Base-by-base conservation (phyloP, 2,888 invertebrate genomes). In the Hirtodrosophila cameraria region DNA sequence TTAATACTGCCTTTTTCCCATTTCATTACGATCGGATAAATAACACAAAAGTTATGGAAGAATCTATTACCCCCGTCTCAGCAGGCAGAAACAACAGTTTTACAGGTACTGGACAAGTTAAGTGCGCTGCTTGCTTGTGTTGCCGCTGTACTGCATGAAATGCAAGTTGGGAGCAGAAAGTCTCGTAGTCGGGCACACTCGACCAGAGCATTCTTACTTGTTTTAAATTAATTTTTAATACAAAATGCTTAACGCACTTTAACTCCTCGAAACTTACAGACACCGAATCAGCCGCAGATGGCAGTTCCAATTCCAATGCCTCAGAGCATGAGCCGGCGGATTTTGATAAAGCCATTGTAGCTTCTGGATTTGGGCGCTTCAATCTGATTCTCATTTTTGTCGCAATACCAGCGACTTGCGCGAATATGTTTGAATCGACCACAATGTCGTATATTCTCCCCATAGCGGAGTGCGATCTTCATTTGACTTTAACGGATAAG, bases 391-490 rank as follows among this genome's bases (percentile, higher is more conserved):
- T 95, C 46, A 87, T 95, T 71, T 72, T 93, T 72, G 92, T 94
- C 58, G 91, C 93, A 0, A 88, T 94, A 42, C 94, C 94, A 0
- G 93, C 94, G 28, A 94, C 93, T 82, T 94, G 94, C 92, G 92
- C 94, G 6, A 92, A 93, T 6, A 93, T 94, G 15, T 94, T 95
- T 61, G 95, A 95, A 83, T 94, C 95, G 58, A 94, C 95, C 45
- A 93, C 94, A 1, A 93, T 94, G 79, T 94, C 95, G 0, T 96
- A 94, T 86, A 93, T 96, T 75, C 92, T 96, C 86, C 95, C 96
- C 0, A 93, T 94, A 27, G 95, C 95, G 0, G 94, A 95, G 88
- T 96, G 96, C 79, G 94, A 95, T 81, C 92, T 96, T 78, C 89
- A 93, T 27, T 91, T 96, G 33, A 93, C 93, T 0, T 90, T 94